phyloP scores from a whole-genome alignment of 2,888 invertebrate species.

The Cryptus armator region DNA sequence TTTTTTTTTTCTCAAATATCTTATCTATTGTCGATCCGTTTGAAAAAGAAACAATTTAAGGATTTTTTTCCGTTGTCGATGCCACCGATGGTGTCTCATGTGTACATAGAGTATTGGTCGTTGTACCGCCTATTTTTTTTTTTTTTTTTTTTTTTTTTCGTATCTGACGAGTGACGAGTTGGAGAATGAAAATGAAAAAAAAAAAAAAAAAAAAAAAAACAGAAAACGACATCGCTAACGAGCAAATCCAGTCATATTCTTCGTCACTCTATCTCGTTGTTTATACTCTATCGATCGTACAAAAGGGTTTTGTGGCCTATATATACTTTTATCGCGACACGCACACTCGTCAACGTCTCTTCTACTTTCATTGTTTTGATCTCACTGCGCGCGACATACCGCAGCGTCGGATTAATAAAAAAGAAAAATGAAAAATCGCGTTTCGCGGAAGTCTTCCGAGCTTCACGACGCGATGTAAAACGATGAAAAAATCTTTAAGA shows the following conservation, averaged over 20 bases:
- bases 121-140: neutral
- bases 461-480: constrained; percentile 11
- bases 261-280: constrained; percentile 14
- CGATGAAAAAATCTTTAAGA: neutral
- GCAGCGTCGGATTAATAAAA: constrained; percentile 20
- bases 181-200: constrained; percentile 25
- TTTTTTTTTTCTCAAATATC: constrained; percentile 76
- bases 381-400: constrained; percentile 6
- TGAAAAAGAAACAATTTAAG: constrained; percentile 59
- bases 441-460: constrained; percentile 46
- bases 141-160: neutral
- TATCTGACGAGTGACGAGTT: neutral
- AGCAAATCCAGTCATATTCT: constrained; percentile 44
- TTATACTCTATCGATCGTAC: constrained; percentile 55
- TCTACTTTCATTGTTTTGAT: constrained; percentile 25
- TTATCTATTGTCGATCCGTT: constrained; percentile 74
- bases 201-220: constrained; percentile 16
- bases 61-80: constrained; percentile 5
- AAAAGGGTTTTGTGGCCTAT: constrained; percentile 60
- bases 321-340: constrained; percentile 52
- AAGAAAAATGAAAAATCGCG: neutral
- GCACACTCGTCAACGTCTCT: constrained; percentile 42
- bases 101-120: constrained; percentile 33
- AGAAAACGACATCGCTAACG: constrained; percentile 9
- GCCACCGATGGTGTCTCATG: constrained; percentile 29